Conservation (phyloP, 1,140 invertebrate species). For the Venturia canescens region DNA sequence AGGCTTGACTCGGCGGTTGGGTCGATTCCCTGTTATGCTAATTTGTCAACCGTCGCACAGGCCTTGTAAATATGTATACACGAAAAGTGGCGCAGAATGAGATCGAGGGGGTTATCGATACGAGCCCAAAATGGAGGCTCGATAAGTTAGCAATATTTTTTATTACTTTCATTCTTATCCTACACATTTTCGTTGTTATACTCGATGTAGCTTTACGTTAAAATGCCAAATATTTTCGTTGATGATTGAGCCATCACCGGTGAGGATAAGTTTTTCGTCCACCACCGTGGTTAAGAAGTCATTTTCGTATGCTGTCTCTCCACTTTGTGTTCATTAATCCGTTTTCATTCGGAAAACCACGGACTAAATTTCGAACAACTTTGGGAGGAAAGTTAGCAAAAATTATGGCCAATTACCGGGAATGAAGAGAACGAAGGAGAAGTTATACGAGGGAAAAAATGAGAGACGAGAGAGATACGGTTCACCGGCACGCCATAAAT, state of each 20-base stretch:
- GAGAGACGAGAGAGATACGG: constrained; percentile 11
- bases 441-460: constrained; percentile 24
- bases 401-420: constrained; percentile 58
- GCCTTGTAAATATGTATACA: background rate
- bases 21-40: constrained; percentile 76
- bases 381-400: constrained; percentile 32
- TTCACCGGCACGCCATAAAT: constrained; percentile 31
- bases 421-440: constrained; percentile 28
- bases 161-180: background rate
- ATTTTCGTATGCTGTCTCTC: background rate
- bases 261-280: background rate
- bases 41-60: constrained; percentile 72
- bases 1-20: constrained; percentile 71
- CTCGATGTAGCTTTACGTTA: background rate
- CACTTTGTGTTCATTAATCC: constrained; percentile 14
- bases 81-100: background rate
- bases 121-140: constrained; percentile 15
- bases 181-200: background rate
- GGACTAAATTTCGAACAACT: constrained; percentile 12
- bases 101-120: constrained; percentile 54
- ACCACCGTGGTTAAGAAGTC: no score
- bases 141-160: constrained; percentile 14
- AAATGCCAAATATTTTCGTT: background rate
- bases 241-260: no score
- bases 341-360: background rate